Conservation (phyloP, 2,113 vertebrate species). For the Shinisaurus crocodilurus region DNA sequence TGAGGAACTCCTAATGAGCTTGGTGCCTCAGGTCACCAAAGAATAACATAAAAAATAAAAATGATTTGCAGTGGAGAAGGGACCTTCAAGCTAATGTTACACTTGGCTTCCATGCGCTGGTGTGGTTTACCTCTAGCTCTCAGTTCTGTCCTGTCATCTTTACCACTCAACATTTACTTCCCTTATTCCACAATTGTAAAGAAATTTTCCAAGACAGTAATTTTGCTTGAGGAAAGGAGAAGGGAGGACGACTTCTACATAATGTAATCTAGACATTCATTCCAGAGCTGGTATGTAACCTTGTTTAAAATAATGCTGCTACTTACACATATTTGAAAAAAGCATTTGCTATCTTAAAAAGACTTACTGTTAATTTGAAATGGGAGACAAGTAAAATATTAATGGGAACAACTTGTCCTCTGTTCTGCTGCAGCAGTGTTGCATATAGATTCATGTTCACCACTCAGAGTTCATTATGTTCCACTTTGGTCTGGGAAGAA, state of each 20-base stretch:
- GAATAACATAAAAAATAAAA: background rate
- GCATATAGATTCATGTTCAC: slow-evolving; percentile 23
- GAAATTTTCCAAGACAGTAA: slow-evolving; percentile 56
- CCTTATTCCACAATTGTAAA: slow-evolving; percentile 35
- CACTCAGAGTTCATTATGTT: slow-evolving; percentile 52
- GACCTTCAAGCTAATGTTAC: no score
- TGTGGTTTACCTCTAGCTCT: background rate
- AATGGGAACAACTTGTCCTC: slow-evolving; percentile 58
- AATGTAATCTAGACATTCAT: slow-evolving; percentile 72
- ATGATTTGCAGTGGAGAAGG: background rate
- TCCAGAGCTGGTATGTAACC: slow-evolving; percentile 78
- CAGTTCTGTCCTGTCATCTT: background rate
- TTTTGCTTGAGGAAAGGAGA: slow-evolving; percentile 52
- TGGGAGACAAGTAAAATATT: slow-evolving; percentile 60
- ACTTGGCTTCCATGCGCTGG: background rate
- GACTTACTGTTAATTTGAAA: slow-evolving; percentile 55
- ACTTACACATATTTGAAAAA: slow-evolving; percentile 64
- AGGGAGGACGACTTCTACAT: slow-evolving; percentile 37
- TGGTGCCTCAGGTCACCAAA: background rate
- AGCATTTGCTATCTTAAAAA: slow-evolving; percentile 69
- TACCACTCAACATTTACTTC: slow-evolving; percentile 48
- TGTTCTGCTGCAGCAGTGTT: slow-evolving; percentile 43
- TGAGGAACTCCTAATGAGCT: background rate
- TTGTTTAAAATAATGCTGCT: slow-evolving; percentile 66
- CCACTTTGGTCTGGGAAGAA: slow-evolving; percentile 46